These are phyloP conservation scores for Pluvialis apricaria DNA, from an alignment of 2,113 vertebrate species.

Conservation along the genomic window DNA sequence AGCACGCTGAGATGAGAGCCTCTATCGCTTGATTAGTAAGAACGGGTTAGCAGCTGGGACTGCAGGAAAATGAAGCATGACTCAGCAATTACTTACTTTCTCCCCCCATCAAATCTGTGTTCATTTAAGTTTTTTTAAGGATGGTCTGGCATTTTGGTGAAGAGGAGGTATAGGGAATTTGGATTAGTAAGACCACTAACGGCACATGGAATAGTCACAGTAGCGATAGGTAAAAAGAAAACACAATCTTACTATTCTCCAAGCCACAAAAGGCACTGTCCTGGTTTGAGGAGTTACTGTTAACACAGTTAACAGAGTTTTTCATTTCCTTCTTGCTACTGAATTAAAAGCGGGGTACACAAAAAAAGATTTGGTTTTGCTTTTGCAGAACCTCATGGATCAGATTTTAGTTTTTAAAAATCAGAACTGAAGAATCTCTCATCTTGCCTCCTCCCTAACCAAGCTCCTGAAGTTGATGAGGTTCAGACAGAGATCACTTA, in stretches of 20 bases:
- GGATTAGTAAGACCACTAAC: not conserved
- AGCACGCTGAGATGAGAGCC: rapidly evolving
- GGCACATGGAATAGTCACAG: not conserved
- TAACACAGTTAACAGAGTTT: not conserved
- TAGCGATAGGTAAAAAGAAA: not conserved
- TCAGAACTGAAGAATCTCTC: not conserved
- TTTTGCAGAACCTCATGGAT: not conserved
- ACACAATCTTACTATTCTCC: not conserved
- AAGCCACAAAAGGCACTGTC: not conserved
- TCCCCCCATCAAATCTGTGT: not conserved
- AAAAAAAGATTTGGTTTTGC: not conserved
- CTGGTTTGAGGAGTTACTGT: too few species aligned
- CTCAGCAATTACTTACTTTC: not conserved
- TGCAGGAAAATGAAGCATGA: not conserved
- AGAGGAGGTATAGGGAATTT: not conserved
- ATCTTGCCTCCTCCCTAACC: not conserved
- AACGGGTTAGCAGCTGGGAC: not conserved
- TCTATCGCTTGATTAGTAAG: not conserved
- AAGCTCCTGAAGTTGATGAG: not conserved
- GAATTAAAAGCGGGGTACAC: not conserved
- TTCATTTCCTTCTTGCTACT: not conserved
- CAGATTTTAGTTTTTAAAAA: not conserved
- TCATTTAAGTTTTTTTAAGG: not conserved
- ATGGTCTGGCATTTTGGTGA: not conserved
- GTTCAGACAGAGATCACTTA: not conserved